These are phyloP conservation scores for Hipparchia sbordonii DNA, from an alignment of 2,888 invertebrate genomes.

Conservation along the genomic window DNA sequence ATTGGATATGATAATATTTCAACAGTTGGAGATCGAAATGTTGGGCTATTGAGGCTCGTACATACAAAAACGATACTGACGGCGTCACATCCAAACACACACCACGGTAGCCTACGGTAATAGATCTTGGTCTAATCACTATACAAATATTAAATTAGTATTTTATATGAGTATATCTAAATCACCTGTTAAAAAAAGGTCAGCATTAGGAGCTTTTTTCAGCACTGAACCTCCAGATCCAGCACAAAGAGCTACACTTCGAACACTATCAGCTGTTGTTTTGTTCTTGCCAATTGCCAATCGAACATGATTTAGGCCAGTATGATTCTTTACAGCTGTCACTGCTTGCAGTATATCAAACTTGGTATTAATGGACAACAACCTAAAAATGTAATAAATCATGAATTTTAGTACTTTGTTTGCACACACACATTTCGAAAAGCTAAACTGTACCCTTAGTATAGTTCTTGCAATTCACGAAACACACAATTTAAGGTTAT, in stretches of 20 bases:
- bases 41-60: no score
- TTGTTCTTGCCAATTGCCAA: constrained; percentile 85
- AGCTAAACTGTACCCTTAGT: no score
- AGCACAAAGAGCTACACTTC: constrained; percentile 91
- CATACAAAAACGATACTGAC: no score
- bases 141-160: not conserved
- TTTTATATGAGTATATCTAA: not conserved
- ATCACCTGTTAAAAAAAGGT: constrained; percentile 91
- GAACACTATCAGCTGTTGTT: constrained; percentile 72
- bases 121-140: no score
- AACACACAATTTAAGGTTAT: not conserved
- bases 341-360: constrained; percentile 84
- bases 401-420: not conserved
- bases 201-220: constrained; percentile 84
- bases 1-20: no score
- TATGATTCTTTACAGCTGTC: constrained; percentile 86
- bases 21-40: no score
- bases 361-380: constrained; percentile 52
- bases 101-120: no score
- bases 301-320: constrained; percentile 87
- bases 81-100: no score
- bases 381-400: constrained; percentile 48
- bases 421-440: no score
- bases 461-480: no score
- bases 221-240: constrained; percentile 94